phyloP scores from a whole-genome alignment of 2,113 vertebrate species.

The Pluvianellus socialis region DNA sequence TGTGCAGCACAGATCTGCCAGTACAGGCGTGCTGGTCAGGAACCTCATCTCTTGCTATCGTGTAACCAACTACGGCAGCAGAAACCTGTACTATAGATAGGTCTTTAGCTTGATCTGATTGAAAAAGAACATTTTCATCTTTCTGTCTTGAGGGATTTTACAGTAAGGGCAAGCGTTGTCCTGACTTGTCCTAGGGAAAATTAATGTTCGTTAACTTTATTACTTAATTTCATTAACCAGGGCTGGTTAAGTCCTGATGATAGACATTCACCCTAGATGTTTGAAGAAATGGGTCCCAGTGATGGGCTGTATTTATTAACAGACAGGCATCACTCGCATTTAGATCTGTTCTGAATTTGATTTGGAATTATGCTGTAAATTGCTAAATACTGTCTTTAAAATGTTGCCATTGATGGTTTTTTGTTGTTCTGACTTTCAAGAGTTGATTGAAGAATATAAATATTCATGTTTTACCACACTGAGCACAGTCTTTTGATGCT shows the following conservation, averaged over 20 bases:
- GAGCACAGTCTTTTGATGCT: background rate
- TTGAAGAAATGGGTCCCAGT: background rate
- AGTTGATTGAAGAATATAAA: background rate
- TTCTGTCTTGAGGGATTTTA: background rate
- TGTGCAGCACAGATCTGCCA: accelerated
- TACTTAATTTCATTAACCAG: background rate
- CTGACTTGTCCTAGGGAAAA: background rate
- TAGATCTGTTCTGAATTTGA: background rate
- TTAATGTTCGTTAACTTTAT: background rate
- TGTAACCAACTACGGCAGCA: background rate
- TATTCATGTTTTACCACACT: background rate
- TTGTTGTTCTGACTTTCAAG: background rate
- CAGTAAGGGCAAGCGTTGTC: background rate
- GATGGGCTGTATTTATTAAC: background rate
- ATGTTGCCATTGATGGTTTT: accelerated
- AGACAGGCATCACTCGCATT: background rate
- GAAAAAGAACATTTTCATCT: background rate
- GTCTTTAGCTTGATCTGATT: background rate
- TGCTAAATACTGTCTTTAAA: background rate
- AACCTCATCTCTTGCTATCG: background rate
- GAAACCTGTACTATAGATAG: background rate
- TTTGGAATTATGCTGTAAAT: background rate
- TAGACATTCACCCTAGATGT: background rate
- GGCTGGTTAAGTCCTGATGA: background rate
- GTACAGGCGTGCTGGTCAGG: background rate